phyloP scores from a whole-genome alignment of 2,888 invertebrate species.

The Stratiomys singularior region DNA sequence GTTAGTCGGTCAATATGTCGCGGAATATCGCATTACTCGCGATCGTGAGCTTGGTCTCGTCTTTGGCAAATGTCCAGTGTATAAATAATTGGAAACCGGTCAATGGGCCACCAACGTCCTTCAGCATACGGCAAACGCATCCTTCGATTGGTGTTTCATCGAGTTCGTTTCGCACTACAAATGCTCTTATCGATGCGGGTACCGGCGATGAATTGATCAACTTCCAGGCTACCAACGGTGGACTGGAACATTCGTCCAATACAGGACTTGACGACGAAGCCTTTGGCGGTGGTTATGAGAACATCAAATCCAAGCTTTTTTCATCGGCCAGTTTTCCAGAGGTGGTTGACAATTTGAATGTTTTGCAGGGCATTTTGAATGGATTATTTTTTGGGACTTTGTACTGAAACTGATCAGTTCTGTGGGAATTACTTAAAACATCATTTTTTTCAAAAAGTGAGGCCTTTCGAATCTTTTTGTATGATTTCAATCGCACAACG shows the following conservation, averaged over 20 bases:
- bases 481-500: too few species aligned
- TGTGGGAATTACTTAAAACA: too few species aligned
- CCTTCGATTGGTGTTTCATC: conserved; percentile 58
- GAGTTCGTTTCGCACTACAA: conserved; percentile 42
- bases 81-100: conserved; percentile 59
- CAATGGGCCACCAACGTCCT: conserved; percentile 54
- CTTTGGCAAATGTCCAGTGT: conserved; percentile 11
- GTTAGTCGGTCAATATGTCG: conserved; percentile 44
- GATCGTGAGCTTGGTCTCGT: conserved; percentile 15
- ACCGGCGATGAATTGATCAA: conserved; percentile 19
- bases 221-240: conserved; percentile 6
- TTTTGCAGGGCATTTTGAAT: too few species aligned
- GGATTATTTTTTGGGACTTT: too few species aligned
- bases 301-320: conserved; percentile 44
- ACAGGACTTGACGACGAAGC: conserved; percentile 37
- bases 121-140: conserved; percentile 62
- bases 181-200: conserved; percentile 8
- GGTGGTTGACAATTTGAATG: conserved; percentile 27
- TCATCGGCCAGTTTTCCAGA: conserved; percentile 45
- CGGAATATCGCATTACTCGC: conserved; percentile 50
- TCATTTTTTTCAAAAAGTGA: too few species aligned
- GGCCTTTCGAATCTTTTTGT: too few species aligned
- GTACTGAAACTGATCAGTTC: too few species aligned
- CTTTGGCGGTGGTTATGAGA: conserved; percentile 34
- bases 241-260: conserved; percentile 16